Conservation (phyloP, 2,888 invertebrate genomes). For the Selenia dentaria region DNA sequence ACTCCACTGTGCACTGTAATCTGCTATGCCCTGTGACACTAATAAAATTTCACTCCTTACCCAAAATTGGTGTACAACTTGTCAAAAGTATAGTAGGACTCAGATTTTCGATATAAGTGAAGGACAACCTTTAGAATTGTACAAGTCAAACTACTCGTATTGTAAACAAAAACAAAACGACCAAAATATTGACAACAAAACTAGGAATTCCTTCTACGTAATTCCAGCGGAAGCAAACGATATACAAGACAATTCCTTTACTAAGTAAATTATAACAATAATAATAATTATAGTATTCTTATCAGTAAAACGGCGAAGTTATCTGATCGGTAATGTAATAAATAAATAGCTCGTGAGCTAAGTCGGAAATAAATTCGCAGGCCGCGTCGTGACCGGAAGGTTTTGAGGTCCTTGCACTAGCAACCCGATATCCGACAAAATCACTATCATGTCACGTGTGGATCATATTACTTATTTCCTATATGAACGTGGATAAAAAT, state of each 20-base stretch:
- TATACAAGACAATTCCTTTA: slow-evolving; percentile 15
- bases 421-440: slow-evolving; percentile 28
- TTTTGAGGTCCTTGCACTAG: slow-evolving; percentile 45
- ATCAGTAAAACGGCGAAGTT: slow-evolving; percentile 41
- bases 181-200: not conserved
- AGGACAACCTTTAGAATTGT: too few species aligned
- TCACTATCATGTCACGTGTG: slow-evolving; percentile 19
- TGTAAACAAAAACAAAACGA: too few species aligned
- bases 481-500: too few species aligned
- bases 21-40: too few species aligned
- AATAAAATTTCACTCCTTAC: too few species aligned
- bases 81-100: too few species aligned
- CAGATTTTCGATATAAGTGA: too few species aligned
- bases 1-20: too few species aligned
- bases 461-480: slow-evolving; percentile 20
- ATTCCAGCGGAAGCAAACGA: slow-evolving; percentile 6
- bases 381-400: slow-evolving; percentile 62
- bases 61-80: too few species aligned
- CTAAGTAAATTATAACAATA: slow-evolving; percentile 28
- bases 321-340: slow-evolving; percentile 42
- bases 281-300: slow-evolving; percentile 37
- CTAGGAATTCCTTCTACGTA: slow-evolving; percentile 5
- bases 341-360: slow-evolving; percentile 43
- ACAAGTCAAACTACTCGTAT: too few species aligned
- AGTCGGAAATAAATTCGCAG: slow-evolving; percentile 53